Evolutionary conservation across 2,888 invertebrate species (phyloP).

Genomic region (Volucella inflata): DNA sequence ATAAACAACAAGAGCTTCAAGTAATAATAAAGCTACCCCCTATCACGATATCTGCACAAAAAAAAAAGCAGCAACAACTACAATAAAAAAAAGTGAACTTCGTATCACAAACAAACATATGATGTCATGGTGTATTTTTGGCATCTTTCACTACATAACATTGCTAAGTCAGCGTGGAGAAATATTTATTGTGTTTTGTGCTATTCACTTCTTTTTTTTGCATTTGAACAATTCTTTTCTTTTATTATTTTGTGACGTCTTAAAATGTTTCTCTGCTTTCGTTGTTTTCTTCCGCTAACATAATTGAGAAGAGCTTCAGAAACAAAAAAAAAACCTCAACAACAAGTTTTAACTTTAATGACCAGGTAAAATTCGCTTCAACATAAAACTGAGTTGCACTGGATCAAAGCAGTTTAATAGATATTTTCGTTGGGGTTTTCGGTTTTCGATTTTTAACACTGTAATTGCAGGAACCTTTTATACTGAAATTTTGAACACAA

Average conservation of each 20-base stretch:
- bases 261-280: slow-evolving; percentile 14
- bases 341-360: slow-evolving; percentile 56
- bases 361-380: slow-evolving; percentile 51
- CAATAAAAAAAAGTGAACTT: slow-evolving; percentile 56
- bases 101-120: slow-evolving; percentile 59
- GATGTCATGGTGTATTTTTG: slow-evolving; percentile 74
- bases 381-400: slow-evolving; percentile 46
- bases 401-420: slow-evolving; percentile 50
- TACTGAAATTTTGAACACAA: not conserved
- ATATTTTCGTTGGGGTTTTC: slow-evolving; percentile 35
- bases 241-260: slow-evolving; percentile 48
- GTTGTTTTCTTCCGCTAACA: slow-evolving; percentile 37
- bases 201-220: slow-evolving; percentile 11
- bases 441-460: not conserved
- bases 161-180: slow-evolving; percentile 16
- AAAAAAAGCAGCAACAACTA: slow-evolving; percentile 4
- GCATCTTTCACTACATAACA: slow-evolving; percentile 57
- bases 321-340: slow-evolving; percentile 18
- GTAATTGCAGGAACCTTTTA: not conserved
- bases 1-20: not conserved
- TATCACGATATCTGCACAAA: slow-evolving; percentile 11
- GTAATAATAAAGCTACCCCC: slow-evolving; percentile 3
- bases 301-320: slow-evolving; percentile 28
- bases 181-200: slow-evolving; percentile 37
- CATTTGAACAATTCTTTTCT: slow-evolving; percentile 8